Conservation (phyloP, 2,113 vertebrate species). For the Lagopus muta region DNA sequence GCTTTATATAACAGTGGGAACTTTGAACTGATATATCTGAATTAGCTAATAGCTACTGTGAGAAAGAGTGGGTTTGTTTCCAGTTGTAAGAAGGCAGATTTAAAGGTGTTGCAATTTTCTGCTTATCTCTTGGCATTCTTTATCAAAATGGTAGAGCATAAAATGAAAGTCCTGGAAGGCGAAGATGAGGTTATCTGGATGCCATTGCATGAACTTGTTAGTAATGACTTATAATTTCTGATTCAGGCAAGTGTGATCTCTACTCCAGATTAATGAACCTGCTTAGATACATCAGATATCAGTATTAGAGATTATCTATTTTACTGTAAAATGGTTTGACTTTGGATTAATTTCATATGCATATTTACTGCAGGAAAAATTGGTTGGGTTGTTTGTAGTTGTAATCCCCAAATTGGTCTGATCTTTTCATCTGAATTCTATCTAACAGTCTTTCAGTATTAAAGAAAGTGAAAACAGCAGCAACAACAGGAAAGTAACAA, state of each 20-base stretch:
- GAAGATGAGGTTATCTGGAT: slow-evolving; percentile 20
- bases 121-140: slow-evolving; percentile 17
- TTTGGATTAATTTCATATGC: not conserved
- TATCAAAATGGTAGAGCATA: not conserved
- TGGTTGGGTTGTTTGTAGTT: not conserved
- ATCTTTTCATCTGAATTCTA: not conserved
- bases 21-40: not conserved
- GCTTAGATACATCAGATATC: not conserved
- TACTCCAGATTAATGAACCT: not conserved
- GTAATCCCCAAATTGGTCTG: not conserved
- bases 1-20: not conserved
- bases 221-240: slow-evolving; percentile 23
- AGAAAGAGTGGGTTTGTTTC: not conserved
- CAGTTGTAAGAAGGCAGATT: not conserved
- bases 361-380: not conserved
- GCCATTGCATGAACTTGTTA: slow-evolving; percentile 4
- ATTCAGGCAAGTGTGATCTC: slow-evolving; percentile 6
- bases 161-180: not conserved
- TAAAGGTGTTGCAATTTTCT: slow-evolving; percentile 1
- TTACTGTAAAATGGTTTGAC: not conserved
- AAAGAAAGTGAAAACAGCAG: not conserved
- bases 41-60: not conserved
- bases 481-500: not conserved
- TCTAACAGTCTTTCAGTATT: not conserved
- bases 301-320: not conserved